A percentile compares a stretch with the other conserved stretches of the same genome.
Evolutionary conservation across 2,888 invertebrate genomes (phyloP).

Genomic region (Slavum lentiscoides): DNA sequence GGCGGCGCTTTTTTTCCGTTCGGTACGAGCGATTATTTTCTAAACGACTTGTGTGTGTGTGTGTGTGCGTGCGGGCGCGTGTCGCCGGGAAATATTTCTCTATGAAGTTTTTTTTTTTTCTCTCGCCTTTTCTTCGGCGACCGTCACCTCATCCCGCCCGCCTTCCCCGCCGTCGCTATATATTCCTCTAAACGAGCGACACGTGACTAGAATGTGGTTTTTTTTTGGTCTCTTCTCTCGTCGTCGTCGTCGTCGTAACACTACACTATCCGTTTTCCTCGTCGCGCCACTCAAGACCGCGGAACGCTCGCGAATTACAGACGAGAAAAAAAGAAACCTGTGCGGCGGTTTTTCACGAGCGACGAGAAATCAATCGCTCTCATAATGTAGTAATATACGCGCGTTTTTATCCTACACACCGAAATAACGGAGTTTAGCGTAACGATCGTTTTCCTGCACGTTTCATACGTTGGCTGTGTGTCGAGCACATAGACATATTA

Average conservation of each 20-base stretch:
- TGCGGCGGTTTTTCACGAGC: no score
- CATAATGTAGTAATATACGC: no score
- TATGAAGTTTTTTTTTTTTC: background rate
- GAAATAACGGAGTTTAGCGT: no score
- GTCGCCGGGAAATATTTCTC: conserved; percentile 35
- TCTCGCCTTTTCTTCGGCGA: no score
- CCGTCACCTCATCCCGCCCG: no score
- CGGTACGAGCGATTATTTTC: conserved; percentile 36
- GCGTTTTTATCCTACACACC: no score
- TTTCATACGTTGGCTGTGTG: no score
- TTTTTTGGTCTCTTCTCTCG: conserved; percentile 22
- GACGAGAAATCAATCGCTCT: no score
- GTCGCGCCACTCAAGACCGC: background rate
- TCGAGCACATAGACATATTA: no score
- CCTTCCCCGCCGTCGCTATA: background rate
- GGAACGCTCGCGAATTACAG: background rate
- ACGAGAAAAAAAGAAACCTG: no score
- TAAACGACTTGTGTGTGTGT: conserved; percentile 31
- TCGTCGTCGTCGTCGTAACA: no score
- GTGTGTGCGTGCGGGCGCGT: background rate
- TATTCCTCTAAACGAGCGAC: conserved; percentile 46
- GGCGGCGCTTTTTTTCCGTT: background rate
- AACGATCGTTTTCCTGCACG: no score
- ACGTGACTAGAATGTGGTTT: conserved; percentile 36
- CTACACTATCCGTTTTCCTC: background rate